Evolutionary conservation across 2,888 invertebrate genomes (phyloP), one percentile per base, ranked within the genome.

Genomic region (Girardia tigrina): DNA sequence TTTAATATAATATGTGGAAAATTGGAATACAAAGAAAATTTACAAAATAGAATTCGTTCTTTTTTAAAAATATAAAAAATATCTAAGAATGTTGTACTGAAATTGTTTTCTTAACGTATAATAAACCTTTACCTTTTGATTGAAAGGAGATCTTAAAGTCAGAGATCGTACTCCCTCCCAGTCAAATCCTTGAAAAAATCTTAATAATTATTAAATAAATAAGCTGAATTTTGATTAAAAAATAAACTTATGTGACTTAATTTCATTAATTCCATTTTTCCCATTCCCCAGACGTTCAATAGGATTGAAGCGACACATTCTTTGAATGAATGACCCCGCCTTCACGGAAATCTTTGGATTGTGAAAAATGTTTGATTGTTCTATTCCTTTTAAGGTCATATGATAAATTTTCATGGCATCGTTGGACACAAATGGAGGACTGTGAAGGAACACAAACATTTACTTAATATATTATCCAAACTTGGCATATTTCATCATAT

Each of bases 401-500:
- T 91, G 92, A 85, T 93, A 95, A 0, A 93, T 94, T 83, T 91
- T 90, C 89, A 94, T 91, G 82, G 94, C 92, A 85, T 91, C 92
- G 26, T 89, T 87, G 29, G 91, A 92, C 28, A 90, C 88, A 85
- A 94, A 94, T 0, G 93, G 93, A 29, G 93, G 92, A 81, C 89
- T 88, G 81, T 12, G 27, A 56, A 56, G n/a, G n/a, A n/a, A n/a
- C n/a, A n/a, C n/a, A n/a, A n/a, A n/a, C n/a, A n/a, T n/a, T n/a
- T n/a, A n/a, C n/a, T n/a, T n/a, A n/a, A n/a, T n/a, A n/a, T n/a
- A n/a, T n/a, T n/a, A n/a, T n/a, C n/a, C n/a, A n/a, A n/a, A n/a
- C n/a, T n/a, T n/a, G n/a, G n/a, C n/a, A n/a, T n/a, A n/a, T n/a
- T n/a, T n/a, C n/a, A n/a, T n/a, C n/a, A n/a, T n/a, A n/a, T n/a